Evolutionary conservation across 2,797 vertebrate genomes (phyloP).

Genomic region (Nannoperca australis): DNA sequence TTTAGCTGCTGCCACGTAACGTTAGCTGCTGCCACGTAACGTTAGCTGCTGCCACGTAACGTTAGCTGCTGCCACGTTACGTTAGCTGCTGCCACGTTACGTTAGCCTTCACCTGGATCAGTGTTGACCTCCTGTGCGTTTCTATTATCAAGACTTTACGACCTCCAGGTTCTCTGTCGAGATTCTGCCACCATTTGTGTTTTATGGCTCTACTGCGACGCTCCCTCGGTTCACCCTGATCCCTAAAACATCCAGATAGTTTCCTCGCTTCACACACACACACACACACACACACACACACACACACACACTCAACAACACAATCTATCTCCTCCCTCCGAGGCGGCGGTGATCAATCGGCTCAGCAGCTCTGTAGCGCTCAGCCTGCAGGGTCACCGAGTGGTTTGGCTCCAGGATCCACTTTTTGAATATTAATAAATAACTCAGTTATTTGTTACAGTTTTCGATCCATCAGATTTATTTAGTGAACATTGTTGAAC

Average conservation of each 20-base stretch:
- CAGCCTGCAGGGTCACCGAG: conserved; percentile 12
- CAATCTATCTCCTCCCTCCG: conserved; percentile 22
- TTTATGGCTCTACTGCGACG: conserved; percentile 6
- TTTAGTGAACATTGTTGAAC: too few relatives aligned
- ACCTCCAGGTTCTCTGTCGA: not conserved
- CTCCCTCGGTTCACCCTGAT: not conserved
- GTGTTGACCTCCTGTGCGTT: not conserved
- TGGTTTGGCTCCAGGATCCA: too few relatives aligned
- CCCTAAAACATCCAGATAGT: conserved; percentile 34
- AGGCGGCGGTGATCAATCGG: conserved; percentile 47
- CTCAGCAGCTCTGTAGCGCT: not conserved
- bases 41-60: too few relatives aligned
- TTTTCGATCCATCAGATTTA: too few relatives aligned
- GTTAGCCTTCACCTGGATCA: not conserved
- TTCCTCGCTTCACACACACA: conserved; percentile 15
- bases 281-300: conserved; percentile 5
- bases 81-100: too few relatives aligned
- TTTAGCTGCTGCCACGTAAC: too few relatives aligned
- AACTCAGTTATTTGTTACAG: too few relatives aligned
- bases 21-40: too few relatives aligned
- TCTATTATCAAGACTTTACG: not conserved
- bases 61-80: too few relatives aligned
- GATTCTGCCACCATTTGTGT: not conserved
- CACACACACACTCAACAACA: conserved; percentile 28
- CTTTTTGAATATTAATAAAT: too few relatives aligned